Conservation (phyloP, 2,888 invertebrate species). For the Hofmannophila pseudospretella region DNA sequence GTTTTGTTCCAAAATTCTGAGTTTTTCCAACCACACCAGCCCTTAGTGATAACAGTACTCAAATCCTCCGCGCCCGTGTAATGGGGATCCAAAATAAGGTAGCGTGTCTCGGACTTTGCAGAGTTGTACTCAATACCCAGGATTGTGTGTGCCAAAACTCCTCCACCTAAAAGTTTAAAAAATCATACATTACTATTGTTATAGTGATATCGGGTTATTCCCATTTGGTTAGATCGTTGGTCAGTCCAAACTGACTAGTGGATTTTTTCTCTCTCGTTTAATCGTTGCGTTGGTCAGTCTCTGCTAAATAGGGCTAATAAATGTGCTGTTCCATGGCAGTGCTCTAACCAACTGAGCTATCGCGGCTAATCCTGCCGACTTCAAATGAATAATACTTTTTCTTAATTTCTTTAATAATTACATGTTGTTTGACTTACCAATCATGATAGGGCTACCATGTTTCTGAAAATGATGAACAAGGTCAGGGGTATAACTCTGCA, state of each 20-base stretch:
- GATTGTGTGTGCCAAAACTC: conserved; percentile 98
- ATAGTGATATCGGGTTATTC: too few species aligned
- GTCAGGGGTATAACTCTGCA: conserved; percentile 87
- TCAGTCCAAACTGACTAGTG: too few species aligned
- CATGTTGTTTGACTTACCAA: conserved; percentile 88
- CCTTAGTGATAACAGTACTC: conserved; percentile 84
- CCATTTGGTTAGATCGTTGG: too few species aligned
- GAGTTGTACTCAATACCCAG: conserved; percentile 94
- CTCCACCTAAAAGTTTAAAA: conserved; percentile 83
- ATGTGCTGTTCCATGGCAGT: too few species aligned
- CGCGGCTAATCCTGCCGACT: too few species aligned
- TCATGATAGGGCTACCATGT: conserved; percentile 98
- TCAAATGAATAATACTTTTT: too few species aligned
- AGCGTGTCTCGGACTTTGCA: conserved; percentile 87
- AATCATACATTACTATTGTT: too few species aligned
- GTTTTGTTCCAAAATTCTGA: conserved; percentile 96
- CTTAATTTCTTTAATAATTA: too few species aligned
- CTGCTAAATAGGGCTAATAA: too few species aligned
- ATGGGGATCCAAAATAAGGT: conserved; percentile 98
- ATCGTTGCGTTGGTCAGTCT: too few species aligned
- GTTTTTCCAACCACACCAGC: conserved; percentile 99
- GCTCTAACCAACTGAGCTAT: too few species aligned
- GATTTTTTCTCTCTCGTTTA: too few species aligned
- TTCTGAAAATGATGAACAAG: conserved; percentile 93
- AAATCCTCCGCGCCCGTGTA: conserved; percentile 94